Conservation (phyloP, 2,797 vertebrate species). For the Hippoglossus hippoglossus region DNA sequence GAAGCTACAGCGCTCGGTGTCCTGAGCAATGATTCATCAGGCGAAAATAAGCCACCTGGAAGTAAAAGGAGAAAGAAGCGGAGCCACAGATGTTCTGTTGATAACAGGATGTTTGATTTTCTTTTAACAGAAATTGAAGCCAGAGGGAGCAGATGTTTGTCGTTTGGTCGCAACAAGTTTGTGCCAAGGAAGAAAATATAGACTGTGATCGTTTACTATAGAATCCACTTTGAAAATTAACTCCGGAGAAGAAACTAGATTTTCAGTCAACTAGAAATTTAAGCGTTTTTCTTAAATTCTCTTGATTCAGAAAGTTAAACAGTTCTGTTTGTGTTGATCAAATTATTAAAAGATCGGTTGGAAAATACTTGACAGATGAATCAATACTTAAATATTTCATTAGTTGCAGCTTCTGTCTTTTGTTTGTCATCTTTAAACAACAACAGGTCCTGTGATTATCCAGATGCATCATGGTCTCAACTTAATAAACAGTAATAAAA, state of each 20-base stretch:
- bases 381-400: no score
- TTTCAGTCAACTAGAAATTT: not conserved
- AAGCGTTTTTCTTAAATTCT: not conserved
- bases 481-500: no score
- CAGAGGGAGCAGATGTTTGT: slow-evolving; percentile 13
- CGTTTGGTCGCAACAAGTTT: not conserved
- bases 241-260: not conserved
- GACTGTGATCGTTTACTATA: not conserved
- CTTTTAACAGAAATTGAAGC: slow-evolving; percentile 4
- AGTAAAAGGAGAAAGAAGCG: slow-evolving; percentile 6
- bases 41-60: slow-evolving; percentile 61
- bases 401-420: no score
- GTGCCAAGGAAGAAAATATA: slow-evolving; percentile 6
- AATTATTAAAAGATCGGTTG: no score
- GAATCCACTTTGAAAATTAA: no score
- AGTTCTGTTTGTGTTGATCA: no score
- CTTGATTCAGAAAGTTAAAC: no score
- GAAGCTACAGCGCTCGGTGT: slow-evolving; percentile 49
- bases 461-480: no score
- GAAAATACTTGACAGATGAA: no score
- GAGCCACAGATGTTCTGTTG: not conserved
- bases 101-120: slow-evolving; percentile 8
- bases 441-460: no score
- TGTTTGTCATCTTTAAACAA: no score
- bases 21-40: slow-evolving; percentile 39